Base-by-base conservation (phyloP, 2,797 vertebrate species). In the Lepidocolaptes lacrymiger region DNA sequence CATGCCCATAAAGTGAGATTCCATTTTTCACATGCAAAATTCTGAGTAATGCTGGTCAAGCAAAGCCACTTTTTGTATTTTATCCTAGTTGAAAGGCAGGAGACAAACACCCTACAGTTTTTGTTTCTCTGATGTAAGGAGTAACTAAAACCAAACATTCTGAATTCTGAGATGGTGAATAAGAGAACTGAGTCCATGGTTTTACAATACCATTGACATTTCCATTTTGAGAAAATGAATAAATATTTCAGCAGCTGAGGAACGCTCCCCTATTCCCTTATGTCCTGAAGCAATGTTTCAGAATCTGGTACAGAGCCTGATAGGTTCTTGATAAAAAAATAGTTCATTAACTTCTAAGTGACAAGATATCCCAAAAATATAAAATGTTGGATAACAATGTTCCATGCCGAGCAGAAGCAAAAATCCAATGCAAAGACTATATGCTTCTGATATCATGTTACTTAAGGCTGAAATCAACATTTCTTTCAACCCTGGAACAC, bases 231-330 rank as follows among this genome's bases (percentile, higher is more conserved):
- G 43, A 89, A 91, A 85, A 91, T 43, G 14, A 63, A 82, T 91
- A 79, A 89, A 71, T 83, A 83, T 83, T 89, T 82, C 61, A 95
- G 72, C n/a, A 85, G 54, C 30, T 62, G 41, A 89, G 72, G 59
- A 87, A 73, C 22, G 51, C n/a, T 87, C 30, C 37, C 41, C 69
- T 75, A 26, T 59, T 91, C 83, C 85, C 51, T 78, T 46, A 62
- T 17, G 51, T 78, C 89, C 85, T 22, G n/a, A 95, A 90, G 88
- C 83, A 94, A 86, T 0, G 18, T 30, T 55, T 78, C 88, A 91
- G 84, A 85, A 87, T 76, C 59, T 68, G 76, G 64, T 83, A 81
- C 43, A 44, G 52, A 69, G 85, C n/a, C 87, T 78, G 69, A 71
- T 27, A 72, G 58, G n/a, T 59, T 56, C 26, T 32, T 75, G 16